phyloP scores from a whole-genome alignment of 2,113 vertebrate genomes.

The Pterocles orientalis region DNA sequence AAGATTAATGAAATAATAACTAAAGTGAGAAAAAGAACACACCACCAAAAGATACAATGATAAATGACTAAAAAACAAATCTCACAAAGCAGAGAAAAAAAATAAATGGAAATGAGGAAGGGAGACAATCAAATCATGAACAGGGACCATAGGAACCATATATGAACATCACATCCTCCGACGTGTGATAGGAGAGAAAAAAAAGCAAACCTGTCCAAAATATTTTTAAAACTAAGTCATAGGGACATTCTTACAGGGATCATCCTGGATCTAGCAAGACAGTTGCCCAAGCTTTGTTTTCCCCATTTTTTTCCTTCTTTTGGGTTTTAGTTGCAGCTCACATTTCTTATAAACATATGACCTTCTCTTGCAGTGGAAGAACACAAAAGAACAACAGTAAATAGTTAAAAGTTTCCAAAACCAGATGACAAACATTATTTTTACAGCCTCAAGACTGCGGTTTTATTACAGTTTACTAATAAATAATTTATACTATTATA shows the following conservation, averaged over 20 bases:
- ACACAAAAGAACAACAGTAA: neutral
- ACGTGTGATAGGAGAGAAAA: neutral
- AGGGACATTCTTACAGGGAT: neutral
- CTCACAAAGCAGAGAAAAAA: neutral
- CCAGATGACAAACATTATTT: neutral
- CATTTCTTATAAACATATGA: neutral
- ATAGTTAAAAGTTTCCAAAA: neutral
- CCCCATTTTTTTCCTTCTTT: neutral
- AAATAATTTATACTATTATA: neutral
- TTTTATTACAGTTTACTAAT: conserved; percentile 30
- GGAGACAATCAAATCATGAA: conserved; percentile 11
- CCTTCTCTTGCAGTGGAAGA: neutral
- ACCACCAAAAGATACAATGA: conserved; percentile 44
- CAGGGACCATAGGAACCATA: neutral
- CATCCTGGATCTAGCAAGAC: neutral
- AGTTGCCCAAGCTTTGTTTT: neutral
- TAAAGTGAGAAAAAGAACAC: conserved; percentile 48
- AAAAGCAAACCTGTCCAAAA: neutral
- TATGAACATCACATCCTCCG: neutral
- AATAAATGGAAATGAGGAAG: neutral
- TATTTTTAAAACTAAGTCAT: neutral
- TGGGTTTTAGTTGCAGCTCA: neutral
- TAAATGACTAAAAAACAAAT: conserved; percentile 53
- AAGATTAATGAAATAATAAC: conserved; percentile 71
- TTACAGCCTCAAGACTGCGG: neutral